These are phyloP conservation scores for Ceratitis capitata DNA, from an alignment of 1,140 invertebrate genomes.

Conservation along the genomic window DNA sequence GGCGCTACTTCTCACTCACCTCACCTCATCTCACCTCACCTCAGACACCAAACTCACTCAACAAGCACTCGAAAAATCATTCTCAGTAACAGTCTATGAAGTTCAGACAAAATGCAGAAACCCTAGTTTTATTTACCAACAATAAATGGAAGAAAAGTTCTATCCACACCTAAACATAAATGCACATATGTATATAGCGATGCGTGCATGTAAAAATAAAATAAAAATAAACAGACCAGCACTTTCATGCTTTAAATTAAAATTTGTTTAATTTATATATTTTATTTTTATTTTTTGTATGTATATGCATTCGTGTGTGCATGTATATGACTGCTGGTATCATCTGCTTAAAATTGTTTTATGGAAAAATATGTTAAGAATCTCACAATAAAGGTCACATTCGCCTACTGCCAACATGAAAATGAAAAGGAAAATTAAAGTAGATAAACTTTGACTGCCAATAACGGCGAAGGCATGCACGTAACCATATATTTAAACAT, in stretches of 20 bases:
- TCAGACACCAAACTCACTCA: no score
- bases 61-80: background rate
- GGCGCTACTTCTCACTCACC: no score
- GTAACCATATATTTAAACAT: no score
- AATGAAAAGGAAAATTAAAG: no score
- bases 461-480: background rate
- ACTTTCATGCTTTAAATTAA: background rate
- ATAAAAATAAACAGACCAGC: background rate
- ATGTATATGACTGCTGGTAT: background rate
- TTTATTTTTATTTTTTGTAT: background rate
- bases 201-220: background rate
- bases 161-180: background rate
- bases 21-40: no score
- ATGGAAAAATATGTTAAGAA: background rate
- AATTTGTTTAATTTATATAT: background rate
- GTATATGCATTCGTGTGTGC: background rate
- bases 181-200: background rate
- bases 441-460: background rate
- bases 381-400: background rate
- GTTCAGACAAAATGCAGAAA: background rate
- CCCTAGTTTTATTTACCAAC: background rate
- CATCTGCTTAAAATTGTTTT: slow-evolving; percentile 13
- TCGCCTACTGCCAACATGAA: background rate
- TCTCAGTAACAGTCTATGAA: background rate
- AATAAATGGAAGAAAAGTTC: background rate